Evolutionary conservation across 2,113 vertebrate genomes (phyloP), one percentile per base, ranked within the genome.

Genomic region (Nipponia nippon): DNA sequence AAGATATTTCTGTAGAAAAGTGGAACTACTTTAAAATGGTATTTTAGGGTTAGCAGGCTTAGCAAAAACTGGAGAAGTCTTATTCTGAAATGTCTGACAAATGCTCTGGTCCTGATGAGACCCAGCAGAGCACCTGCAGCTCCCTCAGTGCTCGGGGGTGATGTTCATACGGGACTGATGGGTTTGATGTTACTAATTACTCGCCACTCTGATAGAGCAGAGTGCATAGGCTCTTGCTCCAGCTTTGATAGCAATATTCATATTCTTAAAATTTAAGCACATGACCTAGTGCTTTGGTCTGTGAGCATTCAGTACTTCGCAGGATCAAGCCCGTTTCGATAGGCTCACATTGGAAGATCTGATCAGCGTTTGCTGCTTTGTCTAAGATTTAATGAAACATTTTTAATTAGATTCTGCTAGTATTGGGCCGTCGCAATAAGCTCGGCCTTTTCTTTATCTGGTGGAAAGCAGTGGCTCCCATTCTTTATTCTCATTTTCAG

Each of bases 121-220:
- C 52, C n/a, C 58, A 56, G 63, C 46, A 71, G 40, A 72, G 61
- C 61, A 58, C 76, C 67, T 34, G 79, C 66, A 61, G 25, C 38
- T 81, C 58, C 36, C 17, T 62, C 3, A 2, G 42, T 40, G 67
- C 46, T 59, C 7, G 7, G 27, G 19, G 49, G 11, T 30, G 56
- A 32, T 1, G 16, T 77, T 86, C 23, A 4, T 36, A 40, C 0
- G 1, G 0, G 3, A 47, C 75, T 3, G 19, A 25, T 40, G 62
- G 49, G 36, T 90, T 83, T 83, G 67, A 18, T 49, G 13, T 40
- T 66, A 32, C 44, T 69, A 44, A 49, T 88, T 83, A 52, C 62
- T 79, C 3, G 0, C 71, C 5, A 1, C 55, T 55, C 47, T 69
- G 55, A 30, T n/a, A 36, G 47, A 83, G 27, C 53, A 34, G 36